These are phyloP conservation scores for Sclerurus mexicanus DNA, from an alignment of 2,113 vertebrate genomes.

Conservation along the genomic window DNA sequence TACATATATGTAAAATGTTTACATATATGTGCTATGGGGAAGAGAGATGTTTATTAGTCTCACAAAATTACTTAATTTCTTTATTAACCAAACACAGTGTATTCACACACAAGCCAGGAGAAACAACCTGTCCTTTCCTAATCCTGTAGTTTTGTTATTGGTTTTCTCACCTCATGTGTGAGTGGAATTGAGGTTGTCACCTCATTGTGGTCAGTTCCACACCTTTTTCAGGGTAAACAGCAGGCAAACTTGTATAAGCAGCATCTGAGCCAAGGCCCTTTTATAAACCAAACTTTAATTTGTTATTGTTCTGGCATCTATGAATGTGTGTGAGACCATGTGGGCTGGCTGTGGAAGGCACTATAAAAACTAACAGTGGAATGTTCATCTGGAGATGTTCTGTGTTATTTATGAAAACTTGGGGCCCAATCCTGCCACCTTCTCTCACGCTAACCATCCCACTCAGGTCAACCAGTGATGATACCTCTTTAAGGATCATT, in stretches of 20 bases:
- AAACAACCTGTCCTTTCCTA: conserved; percentile 19
- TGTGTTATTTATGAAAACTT: conserved; percentile 49
- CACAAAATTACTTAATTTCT: background rate
- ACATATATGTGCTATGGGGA: background rate
- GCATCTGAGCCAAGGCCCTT: conserved; percentile 42
- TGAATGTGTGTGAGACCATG: conserved; percentile 49
- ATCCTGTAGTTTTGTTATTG: conserved; percentile 33
- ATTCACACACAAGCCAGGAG: background rate
- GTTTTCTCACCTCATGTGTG: conserved; percentile 60
- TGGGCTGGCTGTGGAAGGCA: conserved; percentile 61
- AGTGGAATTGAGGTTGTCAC: conserved; percentile 59
- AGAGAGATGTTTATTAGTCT: background rate
- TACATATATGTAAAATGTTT: background rate
- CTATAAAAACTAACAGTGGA: conserved; percentile 63
- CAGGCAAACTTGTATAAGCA: conserved; percentile 33
- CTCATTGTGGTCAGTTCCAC: conserved; percentile 59
- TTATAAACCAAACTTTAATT: conserved; percentile 66
- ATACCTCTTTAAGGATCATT: background rate
- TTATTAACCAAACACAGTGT: background rate
- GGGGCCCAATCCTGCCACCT: conserved; percentile 44
- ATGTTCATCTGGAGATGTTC: conserved; percentile 64
- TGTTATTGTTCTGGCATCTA: conserved; percentile 69
- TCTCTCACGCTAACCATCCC: conserved; percentile 23
- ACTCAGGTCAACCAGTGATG: background rate
- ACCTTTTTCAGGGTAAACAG: conserved; percentile 62